Base-by-base conservation (phyloP, 2,113 vertebrate genomes). In the Eretmochelys imbricata region DNA sequence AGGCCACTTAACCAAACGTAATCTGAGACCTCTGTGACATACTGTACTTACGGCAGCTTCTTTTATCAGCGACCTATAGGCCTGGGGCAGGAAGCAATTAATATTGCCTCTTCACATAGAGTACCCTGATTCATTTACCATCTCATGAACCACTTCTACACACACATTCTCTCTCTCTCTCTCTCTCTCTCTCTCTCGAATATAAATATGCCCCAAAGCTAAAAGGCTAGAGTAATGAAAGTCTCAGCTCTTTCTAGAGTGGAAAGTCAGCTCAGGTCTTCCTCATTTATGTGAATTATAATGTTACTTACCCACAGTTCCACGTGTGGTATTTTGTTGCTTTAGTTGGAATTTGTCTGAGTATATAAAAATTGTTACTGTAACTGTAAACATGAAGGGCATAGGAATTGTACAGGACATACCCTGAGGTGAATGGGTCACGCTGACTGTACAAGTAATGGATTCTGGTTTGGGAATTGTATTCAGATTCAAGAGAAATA, bases 1-100 rank as follows among this genome's bases (percentile, higher is more conserved):
- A 96, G 95, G 91, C 88, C 89, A 97, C 53, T 95, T 96, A 97
- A 91, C 84, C 86, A 94, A 89, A 59, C 49, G 76, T 92, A 93
- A 96, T 91, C 59, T 87, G 78, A 90, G 76, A 89, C 69, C 55
- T 92, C 20, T n/a, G 17, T 6, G 7, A 82, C 25, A 65, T 95
- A 92, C 72, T 79, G 42, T 48, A 42, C 94, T 96, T 69, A 42
- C 3, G 46, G 16, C 38, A 84, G 80, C 46, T 78, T 82, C 13
- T 96, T 88, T 75, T 69, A 16, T 46, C 4, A 57, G 93, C 1
- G 19, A 4, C 48, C 1, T 16, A 2, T 3, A 82, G 4, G 2
- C 76, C 51, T 91, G 55, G 29, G 27, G 38, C 88, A 59, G 16
- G 69, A 86, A 92, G 46, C 1, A 85, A 53, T 20, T 88, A 5